phyloP scores from a whole-genome alignment of 2,797 vertebrate species.

The Gadopsis marmoratus region DNA sequence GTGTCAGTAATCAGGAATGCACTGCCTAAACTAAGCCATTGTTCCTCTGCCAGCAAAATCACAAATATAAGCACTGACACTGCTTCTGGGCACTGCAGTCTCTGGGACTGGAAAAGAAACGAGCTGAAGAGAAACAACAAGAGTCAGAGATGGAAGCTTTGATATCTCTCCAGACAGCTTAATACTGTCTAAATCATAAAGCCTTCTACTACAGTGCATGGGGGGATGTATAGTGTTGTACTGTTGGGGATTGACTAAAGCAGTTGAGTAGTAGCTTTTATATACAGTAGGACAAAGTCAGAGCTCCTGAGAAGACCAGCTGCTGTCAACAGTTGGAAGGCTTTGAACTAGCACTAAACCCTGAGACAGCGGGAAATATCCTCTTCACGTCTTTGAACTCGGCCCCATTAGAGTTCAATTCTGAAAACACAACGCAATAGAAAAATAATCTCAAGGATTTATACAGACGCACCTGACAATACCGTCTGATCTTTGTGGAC shows the following conservation, averaged over 20 bases:
- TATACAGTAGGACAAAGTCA: conserved; percentile 68
- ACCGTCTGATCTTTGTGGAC: conserved; percentile 64
- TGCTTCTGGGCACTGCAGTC: conserved; percentile 61
- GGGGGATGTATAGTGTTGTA: conserved; percentile 54
- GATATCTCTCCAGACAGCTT: conserved; percentile 72
- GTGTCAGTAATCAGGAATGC: conserved; percentile 79
- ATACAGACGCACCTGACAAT: conserved; percentile 62
- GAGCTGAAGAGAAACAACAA: conserved; percentile 62
- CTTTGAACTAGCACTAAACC: conserved; percentile 75
- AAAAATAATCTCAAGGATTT: conserved; percentile 70
- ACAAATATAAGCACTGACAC: conserved; percentile 70
- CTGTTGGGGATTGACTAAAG: conserved; percentile 60
- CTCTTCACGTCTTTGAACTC: conserved; percentile 75
- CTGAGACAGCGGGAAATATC: conserved; percentile 78
- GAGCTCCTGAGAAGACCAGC: conserved; percentile 80
- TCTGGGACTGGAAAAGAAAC: conserved; percentile 59
- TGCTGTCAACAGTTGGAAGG: conserved; percentile 80
- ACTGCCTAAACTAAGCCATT: conserved; percentile 79
- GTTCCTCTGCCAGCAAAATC: conserved; percentile 80
- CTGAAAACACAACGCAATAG: conserved; percentile 62
- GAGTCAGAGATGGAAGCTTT: conserved; percentile 64
- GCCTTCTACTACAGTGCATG: conserved; percentile 43
- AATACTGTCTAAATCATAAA: conserved; percentile 64
- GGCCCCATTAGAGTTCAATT: conserved; percentile 65
- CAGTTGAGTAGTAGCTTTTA: conserved; percentile 46